A percentile compares a stretch with the other conserved stretches of the same genome.
phyloP scores from a whole-genome alignment of 2,888 invertebrate species.

The Plusia festucae region DNA sequence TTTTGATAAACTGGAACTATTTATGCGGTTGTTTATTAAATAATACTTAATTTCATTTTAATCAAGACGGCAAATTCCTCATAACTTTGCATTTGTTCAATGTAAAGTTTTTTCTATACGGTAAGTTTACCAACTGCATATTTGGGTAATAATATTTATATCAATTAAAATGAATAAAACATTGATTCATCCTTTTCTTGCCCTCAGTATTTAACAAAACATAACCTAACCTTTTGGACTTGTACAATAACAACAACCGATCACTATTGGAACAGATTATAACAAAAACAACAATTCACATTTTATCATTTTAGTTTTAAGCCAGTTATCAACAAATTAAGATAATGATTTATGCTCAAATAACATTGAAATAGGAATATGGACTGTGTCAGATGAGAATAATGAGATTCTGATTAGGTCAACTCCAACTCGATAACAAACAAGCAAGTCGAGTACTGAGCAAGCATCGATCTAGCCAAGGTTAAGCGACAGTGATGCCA shows the following conservation, averaged over 20 bases:
- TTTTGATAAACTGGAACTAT: too few relatives aligned
- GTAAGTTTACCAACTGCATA: neutral
- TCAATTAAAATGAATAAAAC: neutral
- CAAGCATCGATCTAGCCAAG: too few relatives aligned
- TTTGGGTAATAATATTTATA: neutral
- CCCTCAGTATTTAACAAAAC: neutral
- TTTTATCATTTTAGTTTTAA: too few relatives aligned
- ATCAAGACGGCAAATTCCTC: too few relatives aligned
- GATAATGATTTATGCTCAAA: too few relatives aligned
- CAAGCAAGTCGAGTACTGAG: too few relatives aligned
- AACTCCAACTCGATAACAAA: neutral
- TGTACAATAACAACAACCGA: neutral
- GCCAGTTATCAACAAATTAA: too few relatives aligned
- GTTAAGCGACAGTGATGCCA: neutral
- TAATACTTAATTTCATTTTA: too few relatives aligned
- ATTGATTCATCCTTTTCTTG: neutral
- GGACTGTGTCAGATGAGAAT: neutral
- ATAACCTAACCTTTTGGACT: constrained; percentile 5
- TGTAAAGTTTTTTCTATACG: neutral
- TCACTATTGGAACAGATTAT: neutral
- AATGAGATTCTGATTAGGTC: too few relatives aligned
- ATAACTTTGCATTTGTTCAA: too few relatives aligned
- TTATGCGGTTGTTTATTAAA: too few relatives aligned
- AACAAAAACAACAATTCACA: too few relatives aligned
- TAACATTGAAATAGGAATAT: neutral